Conservation (phyloP, 2,113 vertebrate genomes). For the Gnathonemus echidnorhynchus region DNA sequence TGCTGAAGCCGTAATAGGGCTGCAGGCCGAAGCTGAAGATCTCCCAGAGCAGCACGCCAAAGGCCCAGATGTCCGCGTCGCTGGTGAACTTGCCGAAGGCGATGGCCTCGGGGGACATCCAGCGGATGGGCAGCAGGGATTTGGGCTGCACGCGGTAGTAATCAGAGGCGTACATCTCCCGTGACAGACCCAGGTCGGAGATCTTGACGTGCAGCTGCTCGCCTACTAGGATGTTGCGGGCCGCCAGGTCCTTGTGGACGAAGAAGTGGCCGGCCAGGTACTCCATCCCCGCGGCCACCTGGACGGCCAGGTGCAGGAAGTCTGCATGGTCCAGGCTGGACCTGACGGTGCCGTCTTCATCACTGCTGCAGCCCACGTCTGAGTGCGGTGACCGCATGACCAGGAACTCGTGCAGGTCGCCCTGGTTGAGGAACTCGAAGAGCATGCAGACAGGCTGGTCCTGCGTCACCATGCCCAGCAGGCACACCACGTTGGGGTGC, state of each 20-base stretch:
- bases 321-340: conserved; percentile 93
- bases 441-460: conserved; percentile 93
- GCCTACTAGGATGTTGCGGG: conserved; percentile 89
- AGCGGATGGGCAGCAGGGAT: conserved; percentile 85
- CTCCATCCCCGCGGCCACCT: conserved; percentile 95
- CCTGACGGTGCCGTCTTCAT: conserved; percentile 91
- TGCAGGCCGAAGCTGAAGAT: conserved; percentile 97
- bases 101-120: conserved; percentile 94
- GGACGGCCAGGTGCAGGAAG: conserved; percentile 86
- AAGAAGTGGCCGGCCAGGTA: conserved; percentile 87
- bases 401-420: conserved; percentile 96
- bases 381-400: conserved; percentile 96
- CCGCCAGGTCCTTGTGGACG: conserved; percentile 90
- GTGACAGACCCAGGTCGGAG: conserved; percentile 90
- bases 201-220: conserved; percentile 95
- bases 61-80: conserved; percentile 95
- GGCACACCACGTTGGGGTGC: conserved; percentile 88
- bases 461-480: conserved; percentile 88
- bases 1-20: conserved; percentile 92
- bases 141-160: conserved; percentile 89
- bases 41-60: conserved; percentile 94
- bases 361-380: conserved; percentile 92
- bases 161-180: conserved; percentile 89
- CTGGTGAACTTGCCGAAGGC: conserved; percentile 90
- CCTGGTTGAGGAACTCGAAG: conserved; percentile 88